Percentiles rank a stretch among this genome's conserved stretches.
Conservation (phyloP, 2,797 vertebrate genomes). For the Furcifer pardalis region DNA sequence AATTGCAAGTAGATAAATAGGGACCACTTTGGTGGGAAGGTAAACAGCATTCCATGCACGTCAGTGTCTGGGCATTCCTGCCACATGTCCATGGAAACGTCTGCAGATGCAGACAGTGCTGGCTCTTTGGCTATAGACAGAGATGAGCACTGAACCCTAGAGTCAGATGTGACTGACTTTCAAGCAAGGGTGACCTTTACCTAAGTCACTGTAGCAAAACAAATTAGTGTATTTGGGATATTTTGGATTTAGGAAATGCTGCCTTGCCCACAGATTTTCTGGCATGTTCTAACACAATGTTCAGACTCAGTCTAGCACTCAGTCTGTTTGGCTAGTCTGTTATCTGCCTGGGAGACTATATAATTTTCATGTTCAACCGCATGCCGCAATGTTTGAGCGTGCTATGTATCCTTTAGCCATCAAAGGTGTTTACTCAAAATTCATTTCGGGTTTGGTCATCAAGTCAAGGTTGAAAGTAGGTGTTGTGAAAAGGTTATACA, state of each 20-base stretch:
- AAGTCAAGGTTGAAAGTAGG: neutral
- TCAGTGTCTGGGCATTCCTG: too few species aligned
- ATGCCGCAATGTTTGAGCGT: neutral
- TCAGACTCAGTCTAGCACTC: neutral
- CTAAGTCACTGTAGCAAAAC: accelerated
- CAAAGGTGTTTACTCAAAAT: neutral
- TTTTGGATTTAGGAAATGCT: neutral
- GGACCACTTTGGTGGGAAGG: too few species aligned
- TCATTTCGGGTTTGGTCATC: neutral
- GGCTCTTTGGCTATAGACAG: too few species aligned
- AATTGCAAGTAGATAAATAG: too few species aligned
- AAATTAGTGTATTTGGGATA: neutral
- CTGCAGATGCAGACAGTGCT: too few species aligned
- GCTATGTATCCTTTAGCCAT: neutral
- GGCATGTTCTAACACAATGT: neutral
- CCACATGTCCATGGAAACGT: too few species aligned
- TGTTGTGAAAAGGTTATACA: neutral
- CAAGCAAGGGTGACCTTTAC: neutral
- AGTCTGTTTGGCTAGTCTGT: neutral
- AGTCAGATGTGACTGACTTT: too few species aligned
- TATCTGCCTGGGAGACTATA: neutral
- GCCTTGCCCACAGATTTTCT: accelerated
- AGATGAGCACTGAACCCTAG: too few species aligned
- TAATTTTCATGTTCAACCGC: neutral
- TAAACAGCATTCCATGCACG: too few species aligned